phyloP scores from a whole-genome alignment of 2,888 invertebrate genomes.

The Xylota sylvarum region DNA sequence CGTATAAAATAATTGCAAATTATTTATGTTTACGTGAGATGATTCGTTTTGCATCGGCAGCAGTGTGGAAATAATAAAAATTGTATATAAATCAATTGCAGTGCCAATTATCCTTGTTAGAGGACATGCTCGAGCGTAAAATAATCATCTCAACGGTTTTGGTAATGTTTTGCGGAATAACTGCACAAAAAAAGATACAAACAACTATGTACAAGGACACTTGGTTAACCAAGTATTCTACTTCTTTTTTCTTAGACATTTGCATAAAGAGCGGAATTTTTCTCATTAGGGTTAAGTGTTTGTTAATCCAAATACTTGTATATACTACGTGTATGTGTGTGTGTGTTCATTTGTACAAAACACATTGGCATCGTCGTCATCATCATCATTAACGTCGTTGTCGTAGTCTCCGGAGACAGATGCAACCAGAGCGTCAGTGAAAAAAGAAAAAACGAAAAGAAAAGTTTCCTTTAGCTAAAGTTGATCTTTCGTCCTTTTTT shows the following conservation, averaged over 20 bases:
- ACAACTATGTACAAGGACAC: conserved; percentile 4
- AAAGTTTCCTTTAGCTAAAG: conserved; percentile 35
- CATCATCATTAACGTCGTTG: conserved; percentile 16
- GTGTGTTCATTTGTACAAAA: conserved; percentile 35
- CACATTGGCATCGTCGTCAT: conserved; percentile 35
- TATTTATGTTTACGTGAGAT: conserved; percentile 54
- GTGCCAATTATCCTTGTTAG: conserved; percentile 14
- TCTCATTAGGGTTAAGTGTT: conserved; percentile 63
- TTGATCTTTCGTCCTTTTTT: conserved; percentile 47
- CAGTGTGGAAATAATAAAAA: background rate
- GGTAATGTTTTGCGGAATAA: background rate
- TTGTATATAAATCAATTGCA: conserved; percentile 14
- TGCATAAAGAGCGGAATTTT: conserved; percentile 49
- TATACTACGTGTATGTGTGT: background rate
- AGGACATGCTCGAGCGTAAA: background rate
- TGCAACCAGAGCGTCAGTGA: conserved; percentile 27
- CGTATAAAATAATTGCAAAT: conserved; percentile 61
- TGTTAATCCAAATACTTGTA: conserved; percentile 42
- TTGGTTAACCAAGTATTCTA: conserved; percentile 25
- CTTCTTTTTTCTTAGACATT: conserved; percentile 11
- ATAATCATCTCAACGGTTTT: conserved; percentile 6
- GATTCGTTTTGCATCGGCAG: conserved; percentile 24
- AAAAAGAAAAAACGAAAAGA: conserved; percentile 3
- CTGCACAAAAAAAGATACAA: background rate
- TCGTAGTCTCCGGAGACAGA: conserved; percentile 9